Evolutionary conservation across 2,888 invertebrate species (phyloP).

Genomic region (Mylabris sibirica): DNA sequence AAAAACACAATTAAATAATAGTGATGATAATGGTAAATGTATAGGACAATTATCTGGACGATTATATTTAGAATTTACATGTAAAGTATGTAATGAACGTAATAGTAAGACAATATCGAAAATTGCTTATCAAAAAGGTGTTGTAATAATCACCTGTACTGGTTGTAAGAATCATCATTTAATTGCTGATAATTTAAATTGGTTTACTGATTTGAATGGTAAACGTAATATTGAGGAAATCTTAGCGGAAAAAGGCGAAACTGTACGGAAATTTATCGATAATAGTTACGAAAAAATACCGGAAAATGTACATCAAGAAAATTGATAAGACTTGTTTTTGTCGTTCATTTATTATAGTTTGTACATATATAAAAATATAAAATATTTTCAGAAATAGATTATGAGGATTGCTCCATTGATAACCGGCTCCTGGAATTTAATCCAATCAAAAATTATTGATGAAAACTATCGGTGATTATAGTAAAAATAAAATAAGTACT

Average conservation of each 20-base stretch:
- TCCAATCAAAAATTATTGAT: too few species aligned
- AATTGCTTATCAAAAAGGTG: constrained; percentile 83
- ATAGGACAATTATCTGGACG: constrained; percentile 64
- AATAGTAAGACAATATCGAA: constrained; percentile 85
- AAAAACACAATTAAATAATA: not conserved
- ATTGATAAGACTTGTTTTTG: not conserved
- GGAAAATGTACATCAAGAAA: constrained; percentile 20
- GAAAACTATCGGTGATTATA: not conserved
- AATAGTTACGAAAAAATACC: constrained; percentile 39
- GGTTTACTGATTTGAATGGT: constrained; percentile 84
- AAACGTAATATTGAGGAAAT: constrained; percentile 91
- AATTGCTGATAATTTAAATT: constrained; percentile 95
- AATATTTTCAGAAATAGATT: not conserved
- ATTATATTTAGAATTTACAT: constrained; percentile 81
- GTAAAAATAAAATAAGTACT: not conserved
- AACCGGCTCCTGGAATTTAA: too few species aligned
- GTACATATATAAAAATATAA: constrained; percentile 4
- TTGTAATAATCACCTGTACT: constrained; percentile 90
- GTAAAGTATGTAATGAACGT: constrained; percentile 84
- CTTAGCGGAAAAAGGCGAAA: constrained; percentile 86
- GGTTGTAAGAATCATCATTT: constrained; percentile 90
- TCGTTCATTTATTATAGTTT: not conserved
- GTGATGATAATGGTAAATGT: not conserved
- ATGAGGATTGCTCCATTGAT: too few species aligned
- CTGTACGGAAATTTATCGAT: constrained; percentile 65